A percentile compares a stretch with the other conserved stretches of the same genome.
phyloP scores from a whole-genome alignment of 2,888 invertebrate genomes.

The Drosophila anomalata region DNA sequence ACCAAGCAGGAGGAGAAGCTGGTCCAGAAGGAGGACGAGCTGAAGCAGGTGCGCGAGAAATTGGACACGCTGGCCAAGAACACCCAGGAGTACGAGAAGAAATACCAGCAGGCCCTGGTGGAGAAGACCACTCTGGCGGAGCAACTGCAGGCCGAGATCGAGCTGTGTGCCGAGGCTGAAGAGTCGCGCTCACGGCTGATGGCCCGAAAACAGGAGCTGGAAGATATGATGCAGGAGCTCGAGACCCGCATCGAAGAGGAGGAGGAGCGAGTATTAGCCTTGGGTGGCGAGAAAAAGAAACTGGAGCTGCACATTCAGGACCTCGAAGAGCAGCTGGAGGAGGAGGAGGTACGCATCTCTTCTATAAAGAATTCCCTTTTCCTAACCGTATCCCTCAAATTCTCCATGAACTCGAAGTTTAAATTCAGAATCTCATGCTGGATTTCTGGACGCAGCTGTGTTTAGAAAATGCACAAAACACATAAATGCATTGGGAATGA shows the following conservation, averaged over 20 bases:
- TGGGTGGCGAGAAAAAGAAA: slow-evolving; percentile 96
- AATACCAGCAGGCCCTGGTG: slow-evolving; percentile 92
- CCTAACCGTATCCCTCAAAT: no score
- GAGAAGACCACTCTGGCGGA: slow-evolving; percentile 97
- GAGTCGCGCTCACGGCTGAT: slow-evolving; percentile 95
- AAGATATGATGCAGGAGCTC: slow-evolving; percentile 97
- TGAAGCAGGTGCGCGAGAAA: slow-evolving; percentile 94
- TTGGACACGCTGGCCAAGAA: slow-evolving; percentile 91
- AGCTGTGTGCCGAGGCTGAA: slow-evolving; percentile 98
- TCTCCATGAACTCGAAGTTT: no score
- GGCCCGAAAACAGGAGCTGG: slow-evolving; percentile 95
- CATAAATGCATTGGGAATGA: no score
- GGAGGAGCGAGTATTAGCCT: slow-evolving; percentile 92
- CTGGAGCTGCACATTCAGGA: slow-evolving; percentile 96
- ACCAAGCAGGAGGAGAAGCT: slow-evolving; percentile 99
- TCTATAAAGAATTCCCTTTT: no score
- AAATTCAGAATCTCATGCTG: no score
- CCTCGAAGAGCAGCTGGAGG: slow-evolving; percentile 97
- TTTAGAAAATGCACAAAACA: no score
- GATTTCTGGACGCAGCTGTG: no score
- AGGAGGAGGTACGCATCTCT: slow-evolving; percentile 90
- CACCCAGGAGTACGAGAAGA: slow-evolving; percentile 90
- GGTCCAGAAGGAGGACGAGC: slow-evolving; percentile 98
- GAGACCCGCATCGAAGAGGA: slow-evolving; percentile 98
- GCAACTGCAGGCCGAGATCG: slow-evolving; percentile 96